Evolutionary conservation across 2,797 vertebrate species (phyloP).

Genomic region (Chromobotia macracanthus): DNA sequence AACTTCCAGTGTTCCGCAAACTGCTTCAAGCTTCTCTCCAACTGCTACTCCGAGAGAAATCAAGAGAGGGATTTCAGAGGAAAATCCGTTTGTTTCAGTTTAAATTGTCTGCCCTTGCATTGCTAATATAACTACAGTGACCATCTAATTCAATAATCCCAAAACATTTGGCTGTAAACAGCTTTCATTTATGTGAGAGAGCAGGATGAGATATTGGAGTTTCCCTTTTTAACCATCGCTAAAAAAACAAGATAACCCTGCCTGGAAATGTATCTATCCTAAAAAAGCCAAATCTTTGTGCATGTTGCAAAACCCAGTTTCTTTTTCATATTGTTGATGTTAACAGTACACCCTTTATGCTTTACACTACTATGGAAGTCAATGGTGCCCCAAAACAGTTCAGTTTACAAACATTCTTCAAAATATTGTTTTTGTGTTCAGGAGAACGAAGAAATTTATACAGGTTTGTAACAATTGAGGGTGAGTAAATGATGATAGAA

Average conservation of each 20-base stretch:
- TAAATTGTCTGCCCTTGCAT: neutral
- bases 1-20: constrained; percentile 88
- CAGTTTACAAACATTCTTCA: no score
- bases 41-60: constrained; percentile 71
- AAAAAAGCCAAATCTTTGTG: neutral
- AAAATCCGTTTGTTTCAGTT: neutral
- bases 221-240: neutral
- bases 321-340: no score
- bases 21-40: constrained; percentile 80
- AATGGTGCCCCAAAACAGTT: no score
- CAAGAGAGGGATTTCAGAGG: neutral
- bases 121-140: neutral
- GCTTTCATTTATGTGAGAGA: constrained; percentile 2
- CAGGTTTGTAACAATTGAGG: no score
- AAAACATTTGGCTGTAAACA: constrained; percentile 2
- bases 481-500: no score
- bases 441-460: no score
- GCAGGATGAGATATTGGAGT: neutral
- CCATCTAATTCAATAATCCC: neutral
- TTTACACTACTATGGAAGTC: no score
- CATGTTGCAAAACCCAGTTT: neutral
- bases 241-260: neutral
- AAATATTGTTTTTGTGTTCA: no score
- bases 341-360: no score
- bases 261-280: neutral